Evolutionary conservation across 1,140 invertebrate genomes (phyloP), one percentile per base, ranked within the genome.

Genomic region (Eciton burchellii): DNA sequence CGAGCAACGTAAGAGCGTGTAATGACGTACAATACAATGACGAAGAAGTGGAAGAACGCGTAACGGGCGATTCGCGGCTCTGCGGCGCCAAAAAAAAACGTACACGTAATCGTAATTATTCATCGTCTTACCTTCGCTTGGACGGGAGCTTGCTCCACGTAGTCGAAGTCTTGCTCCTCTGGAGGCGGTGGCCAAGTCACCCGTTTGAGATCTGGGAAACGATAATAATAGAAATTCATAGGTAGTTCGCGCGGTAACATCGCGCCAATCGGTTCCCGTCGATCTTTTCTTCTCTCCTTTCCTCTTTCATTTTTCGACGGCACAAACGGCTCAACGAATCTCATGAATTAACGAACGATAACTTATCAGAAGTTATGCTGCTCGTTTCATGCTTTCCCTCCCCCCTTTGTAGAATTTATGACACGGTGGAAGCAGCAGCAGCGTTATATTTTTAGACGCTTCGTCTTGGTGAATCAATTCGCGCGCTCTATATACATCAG

Each of bases 151-250:
- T 95, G 94, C 93, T 96, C 94, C 47, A 93, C 89, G 82, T 92
- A 94, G 73, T 94, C 92, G 57, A 88, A 86, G 68, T 94, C 93
- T 74, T 94, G 92, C 82, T 95, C 95, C 93, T 97, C 96, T 62
- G 95, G 95, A 90, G 95, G 95, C 90, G 97, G 97, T 76, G 97
- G 97, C 97, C 97, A 97, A 91, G 96, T 96, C 88, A 97, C 96
- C 94, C 96, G 95, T 94, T 97, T 97, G 85, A 96, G 94, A 92
- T 96, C 97, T 97, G 93, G 1, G 95, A 95, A 83, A 79, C 14
- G 21, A 79, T 43, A 79, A 77, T 77, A 68, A 77, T 77, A 77
- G 21, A 56, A 24, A 56, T 70, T 79, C 9, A n/a, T 56, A 54
- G 26, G 43, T n/a, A 56, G 35, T 8, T 11, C 16, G 12, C 16